Conservation (phyloP, 1,140 invertebrate genomes). For the Drosophila ohnishii region DNA sequence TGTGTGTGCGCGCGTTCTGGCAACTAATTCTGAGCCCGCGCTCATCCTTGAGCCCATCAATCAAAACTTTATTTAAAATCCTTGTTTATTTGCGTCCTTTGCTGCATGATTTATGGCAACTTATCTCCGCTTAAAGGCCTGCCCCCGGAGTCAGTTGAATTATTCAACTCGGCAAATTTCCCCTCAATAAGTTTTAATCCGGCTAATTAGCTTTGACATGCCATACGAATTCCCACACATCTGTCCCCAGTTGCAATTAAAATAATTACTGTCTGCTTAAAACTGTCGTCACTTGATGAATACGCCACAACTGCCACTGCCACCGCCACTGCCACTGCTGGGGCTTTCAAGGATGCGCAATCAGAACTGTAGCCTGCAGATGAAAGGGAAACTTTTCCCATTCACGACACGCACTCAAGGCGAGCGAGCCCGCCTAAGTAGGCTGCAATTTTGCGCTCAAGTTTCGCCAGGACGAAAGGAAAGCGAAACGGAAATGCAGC, state of each 20-base stretch:
- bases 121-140: neutral
- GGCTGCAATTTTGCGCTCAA: conserved; percentile 36
- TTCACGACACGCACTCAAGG: conserved; percentile 28
- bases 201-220: conserved; percentile 24
- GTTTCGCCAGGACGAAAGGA: conserved; percentile 15
- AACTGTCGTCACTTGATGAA: conserved; percentile 47
- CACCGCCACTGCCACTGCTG: neutral
- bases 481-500: conserved; percentile 34
- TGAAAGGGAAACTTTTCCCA: conserved; percentile 42
- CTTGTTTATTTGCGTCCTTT: conserved; percentile 25
- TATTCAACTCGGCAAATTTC: conserved; percentile 5
- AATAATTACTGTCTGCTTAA: conserved; percentile 57
- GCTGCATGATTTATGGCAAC: conserved; percentile 44
- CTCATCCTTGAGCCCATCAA: conserved; percentile 50
- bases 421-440: conserved; percentile 39
- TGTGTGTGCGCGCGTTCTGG: conserved; percentile 9
- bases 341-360: conserved; percentile 40
- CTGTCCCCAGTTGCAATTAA: conserved; percentile 36
- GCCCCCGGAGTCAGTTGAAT: neutral
- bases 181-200: conserved; percentile 4
- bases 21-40: conserved; percentile 26
- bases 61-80: conserved; percentile 39
- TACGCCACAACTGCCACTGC: conserved; percentile 15
- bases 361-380: conserved; percentile 31
- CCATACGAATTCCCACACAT: conserved; percentile 5